phyloP scores from a whole-genome alignment of 2,797 vertebrate genomes.

The Myioborus miniatus region DNA sequence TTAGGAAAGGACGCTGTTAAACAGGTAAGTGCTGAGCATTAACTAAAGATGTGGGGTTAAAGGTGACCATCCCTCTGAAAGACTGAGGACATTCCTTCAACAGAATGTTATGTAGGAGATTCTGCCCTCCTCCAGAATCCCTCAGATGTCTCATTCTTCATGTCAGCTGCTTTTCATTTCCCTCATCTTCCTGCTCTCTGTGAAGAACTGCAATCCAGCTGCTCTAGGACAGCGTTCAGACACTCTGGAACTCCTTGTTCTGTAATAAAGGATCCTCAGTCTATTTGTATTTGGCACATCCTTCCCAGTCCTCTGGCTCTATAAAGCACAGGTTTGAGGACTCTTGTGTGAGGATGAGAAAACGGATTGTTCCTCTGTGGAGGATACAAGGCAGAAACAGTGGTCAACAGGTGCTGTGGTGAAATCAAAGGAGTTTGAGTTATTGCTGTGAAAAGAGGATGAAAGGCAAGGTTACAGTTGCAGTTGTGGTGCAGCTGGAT shows the following conservation, averaged over 20 bases:
- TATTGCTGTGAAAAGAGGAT: not conserved
- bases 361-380: not conserved
- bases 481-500: not conserved
- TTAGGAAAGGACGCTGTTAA: not conserved
- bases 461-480: not conserved
- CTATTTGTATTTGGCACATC: not conserved
- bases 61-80: not conserved
- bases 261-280: not conserved
- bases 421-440: not conserved
- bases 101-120: not conserved
- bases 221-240: not conserved
- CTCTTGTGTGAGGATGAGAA: not conserved
- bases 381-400: not conserved
- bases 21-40: not conserved
- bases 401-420: not conserved
- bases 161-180: not conserved
- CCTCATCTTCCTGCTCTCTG: not conserved
- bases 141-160: not conserved
- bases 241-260: not conserved
- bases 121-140: not conserved
- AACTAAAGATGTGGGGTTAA: not conserved
- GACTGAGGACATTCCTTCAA: not conserved
- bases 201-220: not conserved
- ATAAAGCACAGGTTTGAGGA: not conserved
- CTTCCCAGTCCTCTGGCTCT: not conserved